Base-by-base conservation (phyloP, 2,888 invertebrate genomes). In the Napeogenes inachia region DNA sequence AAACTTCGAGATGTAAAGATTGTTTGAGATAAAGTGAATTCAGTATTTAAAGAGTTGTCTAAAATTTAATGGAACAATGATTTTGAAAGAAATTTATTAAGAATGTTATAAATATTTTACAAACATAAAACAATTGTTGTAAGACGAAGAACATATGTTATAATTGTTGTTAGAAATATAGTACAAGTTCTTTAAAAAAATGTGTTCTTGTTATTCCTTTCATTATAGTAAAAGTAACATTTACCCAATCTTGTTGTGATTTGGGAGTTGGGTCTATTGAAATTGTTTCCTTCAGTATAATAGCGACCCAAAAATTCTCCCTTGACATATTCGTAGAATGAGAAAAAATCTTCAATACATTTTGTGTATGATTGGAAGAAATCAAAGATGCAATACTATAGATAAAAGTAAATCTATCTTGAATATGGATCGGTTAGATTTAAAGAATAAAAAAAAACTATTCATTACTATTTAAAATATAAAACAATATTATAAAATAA, bases 261-360 rank as follows among this genome's bases (percentile, higher is more conserved):
- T 61, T 61, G 61, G 45, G 61, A 61, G n/a, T 59, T 59, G 61
- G 61, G 57, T 59, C 54, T 61, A 59, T 61, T 57, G 61, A 59
- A 64, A 64, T 57, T 58, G 45, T 59, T 59, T 38, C 54, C 50
- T 54, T 42, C 12, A 57, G 46, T 54, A 6, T 64, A 65, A 62
- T 65, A 61, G 54, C 60, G 54, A 53, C 45, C 56, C 61, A 30
- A 45, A 54, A 61, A 67, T 63, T 67, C 67, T 61, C 65, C n/a
- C 45, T 54, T 54, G 67, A 61, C 57, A 38, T 58, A n/a, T n/a
- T 12, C 45, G 35, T 21, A 58, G 21, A 53, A 38, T 53, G 32
- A 13, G 38, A 13, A 38, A 35, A 57, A 54, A 32, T 47, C 32
- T 47, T 57, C 54, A 45, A 32, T 56, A 50, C 35, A 50, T 42